Evolutionary conservation across 2,888 invertebrate genomes (phyloP).

Genomic region (Bugulina stolonifera): DNA sequence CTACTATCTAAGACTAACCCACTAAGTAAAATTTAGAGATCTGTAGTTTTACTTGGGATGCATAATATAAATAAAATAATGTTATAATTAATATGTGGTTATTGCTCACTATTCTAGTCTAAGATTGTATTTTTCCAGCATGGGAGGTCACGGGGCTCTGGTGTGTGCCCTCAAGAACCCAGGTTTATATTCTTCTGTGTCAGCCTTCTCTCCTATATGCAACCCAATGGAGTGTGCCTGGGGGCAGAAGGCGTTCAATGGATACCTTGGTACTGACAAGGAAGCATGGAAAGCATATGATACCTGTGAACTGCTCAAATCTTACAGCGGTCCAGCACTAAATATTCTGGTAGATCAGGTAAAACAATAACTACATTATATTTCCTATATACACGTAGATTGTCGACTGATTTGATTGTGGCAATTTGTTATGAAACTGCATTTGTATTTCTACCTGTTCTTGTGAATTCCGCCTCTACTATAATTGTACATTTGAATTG

Average conservation of each 20-base stretch:
- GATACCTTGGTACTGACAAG: constrained; percentile 58
- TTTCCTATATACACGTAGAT: no score
- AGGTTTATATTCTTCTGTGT: constrained; percentile 71
- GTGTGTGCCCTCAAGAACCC: constrained; percentile 85
- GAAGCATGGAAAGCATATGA: constrained; percentile 67
- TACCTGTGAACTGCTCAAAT: constrained; percentile 73
- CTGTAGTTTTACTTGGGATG: no score
- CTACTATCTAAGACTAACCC: no score
- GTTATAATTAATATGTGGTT: no score
- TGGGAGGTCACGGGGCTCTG: constrained; percentile 97
- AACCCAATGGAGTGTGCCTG: constrained; percentile 79
- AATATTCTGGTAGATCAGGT: constrained; percentile 86
- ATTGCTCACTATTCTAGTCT: not conserved
- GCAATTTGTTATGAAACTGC: no score
- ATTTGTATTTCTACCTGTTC: no score
- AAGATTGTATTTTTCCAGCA: constrained; percentile 60
- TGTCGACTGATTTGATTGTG: no score
- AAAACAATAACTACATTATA: no score
- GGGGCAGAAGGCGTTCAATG: constrained; percentile 77
- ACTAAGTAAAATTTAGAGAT: no score
- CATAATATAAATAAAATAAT: no score
- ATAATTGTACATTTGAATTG: no score
- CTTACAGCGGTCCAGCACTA: constrained; percentile 75
- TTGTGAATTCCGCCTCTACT: no score
- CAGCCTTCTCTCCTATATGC: constrained; percentile 90